Percentiles rank a stretch among this genome's conserved stretches.
Conservation (phyloP, 2,113 vertebrate species). For the Lipotes vexillifer region DNA sequence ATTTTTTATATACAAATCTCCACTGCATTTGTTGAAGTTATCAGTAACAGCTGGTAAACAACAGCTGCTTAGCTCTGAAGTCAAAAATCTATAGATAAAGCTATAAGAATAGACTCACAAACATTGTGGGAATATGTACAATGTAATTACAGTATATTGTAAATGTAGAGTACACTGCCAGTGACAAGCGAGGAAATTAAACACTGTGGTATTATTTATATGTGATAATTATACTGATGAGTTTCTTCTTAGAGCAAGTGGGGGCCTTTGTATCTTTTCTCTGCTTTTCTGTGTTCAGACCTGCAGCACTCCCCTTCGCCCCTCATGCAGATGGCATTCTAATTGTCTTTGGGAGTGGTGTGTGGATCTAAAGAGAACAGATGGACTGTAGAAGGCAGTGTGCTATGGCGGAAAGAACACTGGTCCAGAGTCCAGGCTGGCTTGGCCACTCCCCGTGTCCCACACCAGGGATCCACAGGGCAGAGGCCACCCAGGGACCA, state of each 20-base stretch:
- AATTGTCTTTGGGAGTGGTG: background rate
- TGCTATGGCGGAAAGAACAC: background rate
- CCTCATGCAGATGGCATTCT: slow-evolving; percentile 23
- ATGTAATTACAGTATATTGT: slow-evolving; percentile 65
- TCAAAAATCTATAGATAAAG: slow-evolving; percentile 73
- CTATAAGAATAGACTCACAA: slow-evolving; percentile 66
- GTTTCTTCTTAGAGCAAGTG: slow-evolving; percentile 57
- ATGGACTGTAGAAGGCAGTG: background rate
- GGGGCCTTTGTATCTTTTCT: slow-evolving; percentile 39
- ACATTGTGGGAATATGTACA: slow-evolving; percentile 59
- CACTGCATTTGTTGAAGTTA: slow-evolving; percentile 32
- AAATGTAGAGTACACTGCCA: slow-evolving; percentile 60
- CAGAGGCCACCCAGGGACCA: background rate
- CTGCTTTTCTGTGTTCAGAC: slow-evolving; percentile 37
- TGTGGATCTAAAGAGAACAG: background rate
- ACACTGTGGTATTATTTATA: slow-evolving; percentile 65
- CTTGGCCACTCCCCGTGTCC: background rate
- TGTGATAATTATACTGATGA: slow-evolving; percentile 69
- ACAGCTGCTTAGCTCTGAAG: slow-evolving; percentile 66
- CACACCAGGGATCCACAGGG: background rate
- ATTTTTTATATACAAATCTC: background rate
- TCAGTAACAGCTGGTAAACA: slow-evolving; percentile 63
- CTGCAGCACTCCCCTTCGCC: background rate
- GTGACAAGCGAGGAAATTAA: slow-evolving; percentile 52
- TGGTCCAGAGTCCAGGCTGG: background rate